phyloP scores from a whole-genome alignment of 2,888 invertebrate species.

The Andrena trimmerana region DNA sequence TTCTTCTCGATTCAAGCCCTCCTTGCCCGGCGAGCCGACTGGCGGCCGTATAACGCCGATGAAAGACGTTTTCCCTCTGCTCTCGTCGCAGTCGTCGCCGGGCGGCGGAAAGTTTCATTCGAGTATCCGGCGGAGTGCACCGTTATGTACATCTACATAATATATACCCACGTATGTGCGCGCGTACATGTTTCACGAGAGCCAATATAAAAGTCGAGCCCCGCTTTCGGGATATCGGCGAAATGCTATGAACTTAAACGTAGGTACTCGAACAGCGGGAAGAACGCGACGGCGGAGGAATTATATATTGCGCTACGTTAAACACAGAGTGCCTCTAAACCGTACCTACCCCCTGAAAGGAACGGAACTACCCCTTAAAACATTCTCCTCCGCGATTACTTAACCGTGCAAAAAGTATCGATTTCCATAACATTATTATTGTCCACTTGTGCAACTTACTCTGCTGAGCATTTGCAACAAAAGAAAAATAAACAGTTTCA shows the following conservation, averaged over 20 bases:
- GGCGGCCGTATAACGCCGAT: constrained; percentile 27
- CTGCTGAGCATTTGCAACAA: too few species aligned
- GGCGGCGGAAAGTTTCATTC: constrained; percentile 39
- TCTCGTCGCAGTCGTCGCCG: constrained; percentile 11
- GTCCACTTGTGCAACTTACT: neutral
- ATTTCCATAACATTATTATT: neutral
- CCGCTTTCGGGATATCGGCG: constrained; percentile 34
- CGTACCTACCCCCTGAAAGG: neutral
- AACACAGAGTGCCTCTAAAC: neutral
- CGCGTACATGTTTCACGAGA: constrained; percentile 11
- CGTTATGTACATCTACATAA: constrained; percentile 39
- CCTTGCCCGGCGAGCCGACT: neutral
- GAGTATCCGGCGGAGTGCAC: constrained; percentile 42
- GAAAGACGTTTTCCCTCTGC: constrained; percentile 36
- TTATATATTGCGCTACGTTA: constrained; percentile 37
- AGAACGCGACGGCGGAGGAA: constrained; percentile 9
- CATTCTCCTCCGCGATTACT: neutral
- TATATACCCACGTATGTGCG: neutral
- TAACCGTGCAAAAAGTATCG: neutral
- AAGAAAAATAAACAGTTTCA: too few species aligned
- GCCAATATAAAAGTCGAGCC: constrained; percentile 39
- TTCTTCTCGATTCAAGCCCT: constrained; percentile 16
- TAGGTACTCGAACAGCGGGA: constrained; percentile 17
- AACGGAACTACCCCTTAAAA: neutral
- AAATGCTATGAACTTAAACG: constrained; percentile 31